A percentile compares a stretch with the other conserved stretches of the same genome.
Evolutionary conservation across 2,113 vertebrate species (phyloP).

Genomic region (Silurus asotus): DNA sequence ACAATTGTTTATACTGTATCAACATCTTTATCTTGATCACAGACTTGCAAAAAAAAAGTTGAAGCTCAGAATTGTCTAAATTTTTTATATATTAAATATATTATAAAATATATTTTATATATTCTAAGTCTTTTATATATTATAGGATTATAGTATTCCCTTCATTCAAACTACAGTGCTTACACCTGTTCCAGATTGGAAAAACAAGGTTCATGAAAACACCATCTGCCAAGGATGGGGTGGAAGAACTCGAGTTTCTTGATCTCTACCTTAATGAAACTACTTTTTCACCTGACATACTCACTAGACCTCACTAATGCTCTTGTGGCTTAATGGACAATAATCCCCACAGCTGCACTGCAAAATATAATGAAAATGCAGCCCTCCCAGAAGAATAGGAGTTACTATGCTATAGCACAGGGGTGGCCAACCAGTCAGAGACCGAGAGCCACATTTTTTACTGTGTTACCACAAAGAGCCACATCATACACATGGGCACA

Average conservation of each 20-base stretch:
- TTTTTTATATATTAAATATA: too few species aligned
- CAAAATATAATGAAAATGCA: not conserved
- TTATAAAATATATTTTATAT: too few species aligned
- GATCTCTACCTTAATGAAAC: not conserved
- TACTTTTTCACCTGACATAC: not conserved
- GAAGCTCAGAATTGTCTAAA: too few species aligned
- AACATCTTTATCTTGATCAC: too few species aligned
- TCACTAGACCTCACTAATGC: not conserved
- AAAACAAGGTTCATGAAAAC: not conserved
- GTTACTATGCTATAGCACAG: not conserved
- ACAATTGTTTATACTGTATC: too few species aligned
- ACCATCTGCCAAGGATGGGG: not conserved
- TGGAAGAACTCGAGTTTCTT: not conserved
- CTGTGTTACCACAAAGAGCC: too few species aligned
- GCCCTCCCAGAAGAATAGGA: not conserved
- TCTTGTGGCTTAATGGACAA: not conserved
- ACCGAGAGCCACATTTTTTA: too few species aligned
- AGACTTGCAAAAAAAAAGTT: too few species aligned
- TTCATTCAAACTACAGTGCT: not conserved
- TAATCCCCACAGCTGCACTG: not conserved
- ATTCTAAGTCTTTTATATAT: too few species aligned
- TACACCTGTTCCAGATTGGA: not conserved
- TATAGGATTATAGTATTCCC: not conserved
- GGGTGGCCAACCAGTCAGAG: too few species aligned
- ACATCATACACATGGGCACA: too few species aligned